Evolutionary conservation across 2,888 invertebrate genomes (phyloP).

Genomic region (Hipparchia semele): DNA sequence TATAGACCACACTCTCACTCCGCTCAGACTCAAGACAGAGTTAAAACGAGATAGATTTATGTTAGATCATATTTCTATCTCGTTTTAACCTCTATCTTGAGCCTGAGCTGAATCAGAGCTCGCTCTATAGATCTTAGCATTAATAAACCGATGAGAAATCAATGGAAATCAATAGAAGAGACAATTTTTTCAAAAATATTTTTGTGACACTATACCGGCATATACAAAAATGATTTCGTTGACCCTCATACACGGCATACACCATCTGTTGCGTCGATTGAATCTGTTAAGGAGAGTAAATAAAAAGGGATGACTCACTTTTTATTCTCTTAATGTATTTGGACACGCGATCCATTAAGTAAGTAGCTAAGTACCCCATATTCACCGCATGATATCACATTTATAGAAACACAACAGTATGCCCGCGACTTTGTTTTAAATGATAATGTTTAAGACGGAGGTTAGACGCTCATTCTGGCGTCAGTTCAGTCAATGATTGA

Average conservation of each 20-base stretch:
- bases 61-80: too few species aligned
- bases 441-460: too few species aligned
- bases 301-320: constrained; percentile 53
- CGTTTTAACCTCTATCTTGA: too few species aligned
- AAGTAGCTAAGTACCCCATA: not conserved
- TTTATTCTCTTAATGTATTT: constrained; percentile 40
- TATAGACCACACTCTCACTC: too few species aligned
- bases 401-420: not conserved
- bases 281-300: constrained; percentile 45
- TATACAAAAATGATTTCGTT: constrained; percentile 20
- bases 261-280: constrained; percentile 40
- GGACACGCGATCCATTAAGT: constrained; percentile 33
- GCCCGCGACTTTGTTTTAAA: too few species aligned
- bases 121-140: too few species aligned
- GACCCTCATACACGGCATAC: not conserved
- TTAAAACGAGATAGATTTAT: too few species aligned
- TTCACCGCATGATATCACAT: not conserved
- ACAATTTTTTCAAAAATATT: not conserved
- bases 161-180: not conserved
- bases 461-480: too few species aligned
- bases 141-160: too few species aligned
- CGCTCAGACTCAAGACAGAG: too few species aligned
- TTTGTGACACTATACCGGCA: constrained; percentile 1
- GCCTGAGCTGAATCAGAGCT: too few species aligned
- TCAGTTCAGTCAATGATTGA: too few species aligned